These are phyloP conservation scores for Sebastes fasciatus DNA, from an alignment of 2,113 vertebrate genomes.

Conservation along the genomic window DNA sequence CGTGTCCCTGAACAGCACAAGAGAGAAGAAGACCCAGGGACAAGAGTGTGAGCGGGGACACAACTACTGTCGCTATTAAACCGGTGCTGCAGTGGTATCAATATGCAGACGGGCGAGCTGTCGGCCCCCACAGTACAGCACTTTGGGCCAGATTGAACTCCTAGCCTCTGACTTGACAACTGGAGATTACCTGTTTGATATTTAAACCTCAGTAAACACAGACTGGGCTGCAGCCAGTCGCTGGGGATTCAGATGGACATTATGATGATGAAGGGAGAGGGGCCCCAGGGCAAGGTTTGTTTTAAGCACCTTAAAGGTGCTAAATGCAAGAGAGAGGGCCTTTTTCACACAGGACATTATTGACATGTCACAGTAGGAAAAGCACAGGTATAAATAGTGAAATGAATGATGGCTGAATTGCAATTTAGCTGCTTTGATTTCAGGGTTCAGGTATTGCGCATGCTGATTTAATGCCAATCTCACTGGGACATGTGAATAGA, in stretches of 20 bases:
- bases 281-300: neutral
- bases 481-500: no score
- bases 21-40: conserved; percentile 14
- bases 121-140: neutral
- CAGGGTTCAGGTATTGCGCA: no score
- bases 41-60: conserved; percentile 12
- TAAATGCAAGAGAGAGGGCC: no score
- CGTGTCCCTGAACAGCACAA: conserved; percentile 53
- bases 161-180: conserved; percentile 14
- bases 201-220: conserved; percentile 38
- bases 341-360: no score
- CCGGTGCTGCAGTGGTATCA: conserved; percentile 22
- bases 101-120: conserved; percentile 41
- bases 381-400: no score
- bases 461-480: no score
- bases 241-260: conserved; percentile 20
- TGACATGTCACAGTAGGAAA: no score
- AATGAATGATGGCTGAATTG: no score
- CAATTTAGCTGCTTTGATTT: no score
- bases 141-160: conserved; percentile 57
- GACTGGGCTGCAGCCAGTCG: conserved; percentile 10
- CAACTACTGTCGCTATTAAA: neutral
- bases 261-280: conserved; percentile 2
- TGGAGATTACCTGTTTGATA: conserved; percentile 53
- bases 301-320: neutral